Evolutionary conservation across 2,888 invertebrate genomes (phyloP), one percentile per base, ranked within the genome.

Genomic region (Julus scandinavius): DNA sequence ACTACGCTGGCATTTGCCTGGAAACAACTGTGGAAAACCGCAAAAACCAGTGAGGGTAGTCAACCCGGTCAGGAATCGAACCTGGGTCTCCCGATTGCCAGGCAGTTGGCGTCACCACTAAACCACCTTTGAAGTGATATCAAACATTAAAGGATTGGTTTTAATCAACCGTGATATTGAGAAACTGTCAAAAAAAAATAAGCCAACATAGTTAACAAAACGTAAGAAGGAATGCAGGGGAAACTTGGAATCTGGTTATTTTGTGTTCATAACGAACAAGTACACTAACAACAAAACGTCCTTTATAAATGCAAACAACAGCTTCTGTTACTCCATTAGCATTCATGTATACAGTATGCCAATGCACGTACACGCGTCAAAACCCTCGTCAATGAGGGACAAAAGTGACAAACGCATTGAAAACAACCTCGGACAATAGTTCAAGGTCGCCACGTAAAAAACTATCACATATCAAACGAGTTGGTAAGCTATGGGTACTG

Each of bases 361-460:
- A 72, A 20, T 11, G 20, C 72, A 72, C 72, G 72, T 20, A 72
- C 72, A 72, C 7, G 29, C 7, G 72, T 72, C 72, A 72, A 72
- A 4, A 72, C 29, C 72, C 72, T 72, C 72, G 63, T 72, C 72
- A 72, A 72, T n/a, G 72, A 54, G 72, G 72, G 63, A 72, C 41
- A 45, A 72, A n/a, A 7, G 72, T 29, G 72, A 29, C 72, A 72
- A 72, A 72, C 29, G 72, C 20, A 72, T 6, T 17, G 63, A 63
- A 54, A 54, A 63, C 5, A n/a, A 5, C 63, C 63, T 63, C 20
- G 6, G 5, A 72, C 72, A 72, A 29, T 4, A 72, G 72, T 72
- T 72, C 72, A 72, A 72, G 72, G 72, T 72, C 72, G 72, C 72
- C 72, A 72, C 29, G 72, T 72, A 4, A 29, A 29, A 29, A n/a